These are phyloP conservation scores for Cryptotermes secundus DNA, from an alignment of 1,140 invertebrate species.

Conservation along the genomic window DNA sequence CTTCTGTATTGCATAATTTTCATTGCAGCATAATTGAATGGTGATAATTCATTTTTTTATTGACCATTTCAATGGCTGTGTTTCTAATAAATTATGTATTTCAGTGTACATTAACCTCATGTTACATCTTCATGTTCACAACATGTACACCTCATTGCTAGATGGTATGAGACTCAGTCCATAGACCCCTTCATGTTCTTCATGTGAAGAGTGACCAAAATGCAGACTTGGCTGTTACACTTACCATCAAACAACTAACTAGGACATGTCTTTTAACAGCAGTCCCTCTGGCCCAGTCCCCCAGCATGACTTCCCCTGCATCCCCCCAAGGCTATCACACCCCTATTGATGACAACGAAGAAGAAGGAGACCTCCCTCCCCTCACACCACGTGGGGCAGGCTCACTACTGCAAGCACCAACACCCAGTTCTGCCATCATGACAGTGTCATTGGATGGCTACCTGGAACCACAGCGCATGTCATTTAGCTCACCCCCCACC, in stretches of 20 bases:
- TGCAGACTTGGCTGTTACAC: no score
- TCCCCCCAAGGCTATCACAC: constrained; percentile 67
- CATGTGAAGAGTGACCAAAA: neutral
- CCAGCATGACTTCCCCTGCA: constrained; percentile 60
- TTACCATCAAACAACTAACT: constrained; percentile 32
- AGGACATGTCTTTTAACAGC: constrained; percentile 42
- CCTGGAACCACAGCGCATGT: constrained; percentile 74
- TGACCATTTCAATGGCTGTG: neutral
- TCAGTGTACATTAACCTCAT: neutral
- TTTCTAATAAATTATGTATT: neutral
- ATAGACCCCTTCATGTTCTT: no score
- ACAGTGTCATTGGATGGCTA: constrained; percentile 83
- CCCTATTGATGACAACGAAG: constrained; percentile 46
- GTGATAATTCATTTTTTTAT: neutral
- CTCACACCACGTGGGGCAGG: constrained; percentile 52
- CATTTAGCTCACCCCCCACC: constrained; percentile 72
- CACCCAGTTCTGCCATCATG: constrained; percentile 80
- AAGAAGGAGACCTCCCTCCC: constrained; percentile 49
- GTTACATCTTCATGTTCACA: neutral
- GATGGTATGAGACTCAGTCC: no score
- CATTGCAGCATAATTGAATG: no score
- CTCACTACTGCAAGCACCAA: constrained; percentile 62
- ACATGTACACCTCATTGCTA: neutral
- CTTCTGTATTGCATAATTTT: neutral
- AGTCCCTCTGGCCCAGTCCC: constrained; percentile 57